Conservation (phyloP, 1,140 invertebrate genomes). For the Tetramorium alpestre region DNA sequence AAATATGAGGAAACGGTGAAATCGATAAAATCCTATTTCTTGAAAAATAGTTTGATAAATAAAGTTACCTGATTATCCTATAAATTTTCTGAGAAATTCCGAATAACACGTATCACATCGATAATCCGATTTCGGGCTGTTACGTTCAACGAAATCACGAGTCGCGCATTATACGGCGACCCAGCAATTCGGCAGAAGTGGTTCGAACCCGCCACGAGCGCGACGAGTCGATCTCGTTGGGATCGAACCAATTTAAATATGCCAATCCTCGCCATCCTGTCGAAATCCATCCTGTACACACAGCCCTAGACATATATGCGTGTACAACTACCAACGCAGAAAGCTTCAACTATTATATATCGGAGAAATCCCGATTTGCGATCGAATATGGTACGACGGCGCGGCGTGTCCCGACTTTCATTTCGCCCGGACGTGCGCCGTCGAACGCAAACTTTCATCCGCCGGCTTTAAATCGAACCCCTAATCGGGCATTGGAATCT, state of each 20-base stretch:
- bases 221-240: conserved; percentile 49
- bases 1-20: background rate
- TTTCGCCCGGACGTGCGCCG: background rate
- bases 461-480: conserved; percentile 62
- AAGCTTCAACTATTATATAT: conserved; percentile 18
- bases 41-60: conserved; percentile 13
- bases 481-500: conserved; percentile 66
- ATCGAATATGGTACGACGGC: conserved; percentile 26
- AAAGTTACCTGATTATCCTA: background rate
- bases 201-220: conserved; percentile 21
- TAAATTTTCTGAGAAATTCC: background rate
- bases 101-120: background rate
- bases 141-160: conserved; percentile 26
- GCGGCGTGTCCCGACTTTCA: conserved; percentile 25
- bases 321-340: background rate
- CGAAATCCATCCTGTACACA: background rate
- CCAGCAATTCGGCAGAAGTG: conserved; percentile 30
- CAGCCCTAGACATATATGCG: background rate
- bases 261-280: conserved; percentile 28
- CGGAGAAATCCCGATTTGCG: conserved; percentile 44
- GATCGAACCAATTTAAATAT: conserved; percentile 61
- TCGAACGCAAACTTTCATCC: conserved; percentile 25
- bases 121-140: conserved; percentile 16
- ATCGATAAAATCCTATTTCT: background rate
- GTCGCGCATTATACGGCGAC: conserved; percentile 16